Percentiles rank a stretch among this genome's conserved stretches.
phyloP scores from a whole-genome alignment of 1,140 invertebrate species.

The Heliconius hermathena region DNA sequence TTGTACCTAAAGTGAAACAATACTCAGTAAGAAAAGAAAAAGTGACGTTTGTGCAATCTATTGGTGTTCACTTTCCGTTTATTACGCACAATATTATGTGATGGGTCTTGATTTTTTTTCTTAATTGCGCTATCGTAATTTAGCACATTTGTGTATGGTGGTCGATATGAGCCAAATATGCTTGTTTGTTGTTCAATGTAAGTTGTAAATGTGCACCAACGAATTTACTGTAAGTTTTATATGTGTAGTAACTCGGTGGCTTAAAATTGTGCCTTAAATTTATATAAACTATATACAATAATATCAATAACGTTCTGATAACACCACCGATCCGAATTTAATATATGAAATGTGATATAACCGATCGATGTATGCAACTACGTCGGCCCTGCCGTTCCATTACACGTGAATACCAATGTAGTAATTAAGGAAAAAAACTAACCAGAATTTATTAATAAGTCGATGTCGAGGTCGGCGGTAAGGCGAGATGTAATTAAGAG shows the following conservation, averaged over 20 bases:
- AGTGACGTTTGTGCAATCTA: slow-evolving; percentile 37
- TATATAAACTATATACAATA: not conserved
- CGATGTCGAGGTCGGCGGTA: slow-evolving; percentile 31
- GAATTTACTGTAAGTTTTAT: slow-evolving; percentile 5
- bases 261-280: slow-evolving; percentile 37
- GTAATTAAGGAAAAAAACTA: slow-evolving; percentile 53
- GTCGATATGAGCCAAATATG: not conserved
- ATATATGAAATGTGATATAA: slow-evolving; percentile 9
- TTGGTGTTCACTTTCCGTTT: slow-evolving; percentile 47
- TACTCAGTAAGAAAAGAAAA: slow-evolving; percentile 25
- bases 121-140: not conserved
- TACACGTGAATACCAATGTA: slow-evolving; percentile 65
- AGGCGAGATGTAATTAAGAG: slow-evolving; percentile 76
- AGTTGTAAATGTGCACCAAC: not conserved
- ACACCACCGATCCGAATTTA: not conserved
- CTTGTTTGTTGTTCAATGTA: not conserved
- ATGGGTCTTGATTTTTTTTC: not conserved
- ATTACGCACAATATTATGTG: slow-evolving; percentile 45
- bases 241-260: slow-evolving; percentile 27
- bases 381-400: slow-evolving; percentile 48
- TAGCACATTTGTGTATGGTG: not conserved
- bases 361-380: slow-evolving; percentile 13
- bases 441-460: slow-evolving; percentile 68
- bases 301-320: not conserved
- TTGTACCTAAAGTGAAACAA: slow-evolving; percentile 30